Evolutionary conservation across 2,113 vertebrate species (phyloP).

Genomic region (Ictalurus furcatus): DNA sequence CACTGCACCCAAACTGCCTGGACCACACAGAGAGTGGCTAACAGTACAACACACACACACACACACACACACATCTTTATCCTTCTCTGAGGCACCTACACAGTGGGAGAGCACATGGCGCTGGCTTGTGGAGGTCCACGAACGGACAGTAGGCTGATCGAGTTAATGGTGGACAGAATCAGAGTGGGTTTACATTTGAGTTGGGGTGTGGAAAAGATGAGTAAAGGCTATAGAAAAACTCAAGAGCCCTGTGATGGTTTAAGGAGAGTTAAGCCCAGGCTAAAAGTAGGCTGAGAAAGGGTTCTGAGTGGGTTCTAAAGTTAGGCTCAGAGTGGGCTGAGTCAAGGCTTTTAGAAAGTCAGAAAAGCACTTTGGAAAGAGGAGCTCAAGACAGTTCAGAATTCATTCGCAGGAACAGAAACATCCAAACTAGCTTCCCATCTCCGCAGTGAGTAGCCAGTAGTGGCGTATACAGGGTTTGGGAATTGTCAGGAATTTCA

Average conservation of each 20-base stretch:
- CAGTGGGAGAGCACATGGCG: not conserved
- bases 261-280: not conserved
- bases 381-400: not conserved
- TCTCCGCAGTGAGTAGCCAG: too few species aligned
- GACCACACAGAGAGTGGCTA: constrained; percentile 54
- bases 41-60: constrained; percentile 7
- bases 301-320: not conserved
- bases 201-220: not conserved
- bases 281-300: not conserved
- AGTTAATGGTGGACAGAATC: not conserved
- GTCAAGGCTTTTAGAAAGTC: not conserved
- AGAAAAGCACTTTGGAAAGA: not conserved
- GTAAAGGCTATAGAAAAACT: not conserved
- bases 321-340: not conserved
- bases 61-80: not conserved
- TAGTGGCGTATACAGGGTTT: too few species aligned
- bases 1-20: constrained; percentile 29
- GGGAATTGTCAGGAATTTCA: not conserved
- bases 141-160: not conserved
- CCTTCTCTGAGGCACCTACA: not conserved
- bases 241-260: not conserved
- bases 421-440: too few species aligned
- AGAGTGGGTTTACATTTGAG: not conserved
- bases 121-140: not conserved
- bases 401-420: not conserved